These are phyloP conservation scores for Diorhabda carinulata DNA, from an alignment of 1,140 invertebrate genomes.

Conservation along the genomic window DNA sequence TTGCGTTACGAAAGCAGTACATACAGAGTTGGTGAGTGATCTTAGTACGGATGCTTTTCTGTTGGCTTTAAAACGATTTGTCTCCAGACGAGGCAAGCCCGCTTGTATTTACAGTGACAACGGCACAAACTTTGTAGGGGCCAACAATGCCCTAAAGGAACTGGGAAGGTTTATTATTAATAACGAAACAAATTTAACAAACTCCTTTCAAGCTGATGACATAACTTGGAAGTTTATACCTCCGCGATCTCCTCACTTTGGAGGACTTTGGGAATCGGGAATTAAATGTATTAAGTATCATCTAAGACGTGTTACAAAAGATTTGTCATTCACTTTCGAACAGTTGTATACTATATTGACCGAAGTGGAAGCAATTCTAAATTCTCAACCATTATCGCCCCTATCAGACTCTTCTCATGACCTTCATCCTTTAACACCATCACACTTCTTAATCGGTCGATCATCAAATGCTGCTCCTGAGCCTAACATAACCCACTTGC, in stretches of 20 bases:
- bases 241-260: slow-evolving; percentile 37
- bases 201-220: slow-evolving; percentile 16
- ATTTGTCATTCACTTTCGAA: slow-evolving; percentile 36
- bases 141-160: slow-evolving; percentile 21
- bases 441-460: slow-evolving; percentile 31
- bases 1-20: slow-evolving; percentile 40
- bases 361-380: slow-evolving; percentile 30
- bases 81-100: slow-evolving; percentile 36
- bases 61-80: slow-evolving; percentile 38
- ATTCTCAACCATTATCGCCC: slow-evolving; percentile 25
- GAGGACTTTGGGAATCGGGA: slow-evolving; percentile 44
- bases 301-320: slow-evolving; percentile 28
- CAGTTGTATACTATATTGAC: slow-evolving; percentile 35
- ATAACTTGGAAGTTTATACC: slow-evolving; percentile 46
- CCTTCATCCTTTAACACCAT: slow-evolving; percentile 26
- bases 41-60: slow-evolving; percentile 37
- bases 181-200: slow-evolving; percentile 33
- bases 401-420: slow-evolving; percentile 29
- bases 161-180: slow-evolving; percentile 13
- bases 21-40: slow-evolving; percentile 43
- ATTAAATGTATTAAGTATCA: slow-evolving; percentile 36
- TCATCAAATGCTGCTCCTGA: slow-evolving; percentile 18
- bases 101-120: slow-evolving; percentile 35
- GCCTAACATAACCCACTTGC: slow-evolving; percentile 11
- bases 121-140: slow-evolving; percentile 27